Percentiles rank a stretch among this genome's conserved stretches.
Evolutionary conservation across 2,888 invertebrate species (phyloP).

Genomic region (Melinaea marsaeus): DNA sequence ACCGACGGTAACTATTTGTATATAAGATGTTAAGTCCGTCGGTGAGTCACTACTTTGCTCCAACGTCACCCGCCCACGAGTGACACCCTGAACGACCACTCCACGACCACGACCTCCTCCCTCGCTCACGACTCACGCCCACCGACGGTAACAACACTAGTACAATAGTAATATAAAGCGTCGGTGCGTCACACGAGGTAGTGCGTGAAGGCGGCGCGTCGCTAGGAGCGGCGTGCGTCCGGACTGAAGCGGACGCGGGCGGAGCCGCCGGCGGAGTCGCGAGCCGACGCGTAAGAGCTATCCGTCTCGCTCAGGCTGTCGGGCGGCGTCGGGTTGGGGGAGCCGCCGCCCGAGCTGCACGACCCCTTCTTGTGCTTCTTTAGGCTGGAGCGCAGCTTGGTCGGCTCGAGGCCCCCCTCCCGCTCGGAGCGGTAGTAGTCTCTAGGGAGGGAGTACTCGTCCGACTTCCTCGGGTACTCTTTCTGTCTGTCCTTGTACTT

Average conservation of each 20-base stretch:
- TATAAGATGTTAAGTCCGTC: too few species aligned
- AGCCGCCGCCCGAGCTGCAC: conserved; percentile 81
- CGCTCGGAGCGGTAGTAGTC: conserved; percentile 64
- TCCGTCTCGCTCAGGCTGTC: conserved; percentile 90
- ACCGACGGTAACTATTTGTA: too few species aligned
- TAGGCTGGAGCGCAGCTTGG: conserved; percentile 86
- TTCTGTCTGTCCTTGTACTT: conserved; percentile 53
- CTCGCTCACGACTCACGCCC: too few species aligned
- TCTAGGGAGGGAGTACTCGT: conserved; percentile 61
- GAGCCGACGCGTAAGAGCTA: conserved; percentile 91
- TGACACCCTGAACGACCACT: conserved; percentile 21
- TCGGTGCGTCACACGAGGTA: conserved; percentile 63
- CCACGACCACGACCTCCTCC: not conserved
- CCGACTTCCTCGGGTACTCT: conserved; percentile 61
- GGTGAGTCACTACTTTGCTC: conserved; percentile 32
- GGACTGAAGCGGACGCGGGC: conserved; percentile 88
- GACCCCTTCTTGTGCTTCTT: conserved; percentile 81
- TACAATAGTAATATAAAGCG: not conserved
- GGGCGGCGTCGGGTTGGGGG: conserved; percentile 90
- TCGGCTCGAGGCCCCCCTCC: conserved; percentile 80
- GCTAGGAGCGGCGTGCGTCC: conserved; percentile 77
- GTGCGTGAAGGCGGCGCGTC: conserved; percentile 70
- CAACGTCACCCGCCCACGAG: conserved; percentile 24
- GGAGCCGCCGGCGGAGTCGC: conserved; percentile 84
- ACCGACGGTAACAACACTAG: not conserved